These are phyloP conservation scores for Halictus rubicundus DNA, from an alignment of 1,140 invertebrate species.

Conservation along the genomic window DNA sequence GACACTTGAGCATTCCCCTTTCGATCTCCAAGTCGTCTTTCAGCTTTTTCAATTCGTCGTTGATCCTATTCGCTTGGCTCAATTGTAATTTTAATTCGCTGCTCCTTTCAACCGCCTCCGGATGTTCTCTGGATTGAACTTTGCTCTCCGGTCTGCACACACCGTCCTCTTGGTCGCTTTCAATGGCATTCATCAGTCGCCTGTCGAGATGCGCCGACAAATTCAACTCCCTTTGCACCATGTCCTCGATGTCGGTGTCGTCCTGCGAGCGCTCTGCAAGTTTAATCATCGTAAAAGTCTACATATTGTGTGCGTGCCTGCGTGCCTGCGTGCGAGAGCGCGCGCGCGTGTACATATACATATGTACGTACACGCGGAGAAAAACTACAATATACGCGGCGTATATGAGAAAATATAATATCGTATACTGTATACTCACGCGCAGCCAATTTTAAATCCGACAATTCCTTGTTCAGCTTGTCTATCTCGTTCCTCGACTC, in stretches of 20 bases:
- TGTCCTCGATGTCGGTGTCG: slow-evolving; percentile 81
- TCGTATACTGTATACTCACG: neutral
- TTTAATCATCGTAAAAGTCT: neutral
- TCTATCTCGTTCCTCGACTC: slow-evolving; percentile 74
- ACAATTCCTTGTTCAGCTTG: slow-evolving; percentile 72
- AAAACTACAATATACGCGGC: no score
- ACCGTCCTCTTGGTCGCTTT: slow-evolving; percentile 73
- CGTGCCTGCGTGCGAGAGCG: no score
- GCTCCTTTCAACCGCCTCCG: slow-evolving; percentile 62
- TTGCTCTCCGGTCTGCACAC: slow-evolving; percentile 20
- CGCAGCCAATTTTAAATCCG: slow-evolving; percentile 63
- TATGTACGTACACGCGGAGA: no score
- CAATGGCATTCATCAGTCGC: slow-evolving; percentile 81
- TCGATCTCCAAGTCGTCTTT: slow-evolving; percentile 77
- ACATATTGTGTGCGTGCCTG: no score
- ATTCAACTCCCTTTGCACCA: slow-evolving; percentile 83
- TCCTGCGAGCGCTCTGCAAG: slow-evolving; percentile 52
- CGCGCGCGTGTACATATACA: no score
- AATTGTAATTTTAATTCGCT: slow-evolving; percentile 63
- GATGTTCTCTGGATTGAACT: slow-evolving; percentile 39
- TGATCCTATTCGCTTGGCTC: slow-evolving; percentile 72
- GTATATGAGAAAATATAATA: no score
- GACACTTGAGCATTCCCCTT: slow-evolving; percentile 71
- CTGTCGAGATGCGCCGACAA: slow-evolving; percentile 83
- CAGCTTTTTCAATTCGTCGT: slow-evolving; percentile 76